A percentile compares a stretch with the other conserved stretches of the same genome.
Evolutionary conservation across 1,140 invertebrate species (phyloP).

Genomic region (Habropoda laboriosa): DNA sequence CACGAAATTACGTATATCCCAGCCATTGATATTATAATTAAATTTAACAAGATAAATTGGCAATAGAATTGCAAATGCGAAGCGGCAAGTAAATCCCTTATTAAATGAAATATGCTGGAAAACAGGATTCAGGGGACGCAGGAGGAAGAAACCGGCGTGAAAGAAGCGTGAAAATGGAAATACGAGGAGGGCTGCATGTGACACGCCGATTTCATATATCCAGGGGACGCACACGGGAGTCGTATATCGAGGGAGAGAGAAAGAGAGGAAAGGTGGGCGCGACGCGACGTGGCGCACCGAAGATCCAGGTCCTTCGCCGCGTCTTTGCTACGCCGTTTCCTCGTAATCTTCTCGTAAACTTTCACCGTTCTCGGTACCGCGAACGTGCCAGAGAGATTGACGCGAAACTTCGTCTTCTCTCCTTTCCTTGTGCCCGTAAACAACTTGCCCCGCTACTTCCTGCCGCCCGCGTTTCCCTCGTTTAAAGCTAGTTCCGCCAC

Average conservation of each 20-base stretch:
- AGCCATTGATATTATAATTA: no score
- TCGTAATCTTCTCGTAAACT: constrained; percentile 26
- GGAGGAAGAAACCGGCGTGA: not conserved
- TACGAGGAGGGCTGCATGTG: constrained; percentile 39
- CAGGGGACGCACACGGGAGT: constrained; percentile 7
- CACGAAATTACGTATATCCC: no score
- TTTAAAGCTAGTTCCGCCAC: not conserved
- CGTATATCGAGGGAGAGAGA: constrained; percentile 47
- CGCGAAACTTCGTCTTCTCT: not conserved
- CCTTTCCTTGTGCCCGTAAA: not conserved
- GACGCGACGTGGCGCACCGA: not conserved
- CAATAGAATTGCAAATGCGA: not conserved
- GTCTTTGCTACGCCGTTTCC: constrained; percentile 1
- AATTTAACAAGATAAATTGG: no score
- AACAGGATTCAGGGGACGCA: not conserved
- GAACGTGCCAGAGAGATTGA: not conserved
- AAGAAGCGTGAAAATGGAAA: constrained; percentile 44
- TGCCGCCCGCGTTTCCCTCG: not conserved
- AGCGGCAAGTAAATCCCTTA: no score
- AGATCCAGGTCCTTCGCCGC: not conserved
- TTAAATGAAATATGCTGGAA: not conserved
- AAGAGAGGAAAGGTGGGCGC: no score
- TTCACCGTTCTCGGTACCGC: not conserved
- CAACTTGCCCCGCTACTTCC: not conserved
- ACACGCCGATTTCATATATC: constrained; percentile 57